phyloP scores from a whole-genome alignment of 2,113 vertebrate species.

The Clupea harengus region DNA sequence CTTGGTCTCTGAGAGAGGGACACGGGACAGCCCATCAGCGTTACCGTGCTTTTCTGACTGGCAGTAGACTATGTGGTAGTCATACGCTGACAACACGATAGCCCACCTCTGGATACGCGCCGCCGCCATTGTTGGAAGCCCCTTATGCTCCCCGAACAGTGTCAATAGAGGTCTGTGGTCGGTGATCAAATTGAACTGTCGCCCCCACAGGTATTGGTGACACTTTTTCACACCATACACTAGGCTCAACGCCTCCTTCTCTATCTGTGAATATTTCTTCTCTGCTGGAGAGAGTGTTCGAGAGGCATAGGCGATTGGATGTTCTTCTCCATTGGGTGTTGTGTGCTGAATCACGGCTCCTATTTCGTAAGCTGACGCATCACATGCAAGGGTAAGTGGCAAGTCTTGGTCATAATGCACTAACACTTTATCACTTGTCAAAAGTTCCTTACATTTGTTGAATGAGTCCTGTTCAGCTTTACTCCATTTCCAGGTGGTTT shows the following conservation, averaged over 20 bases:
- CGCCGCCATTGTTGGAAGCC: not conserved
- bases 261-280: constrained; percentile 1
- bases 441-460: constrained; percentile 23
- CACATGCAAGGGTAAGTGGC: constrained; percentile 27
- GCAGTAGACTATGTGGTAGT: too few relatives aligned
- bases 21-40: constrained; percentile 1
- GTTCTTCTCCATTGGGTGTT: constrained; percentile 2
- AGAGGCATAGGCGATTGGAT: constrained; percentile 29
- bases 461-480: constrained; percentile 1
- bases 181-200: constrained; percentile 20
- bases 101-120: constrained; percentile 26
- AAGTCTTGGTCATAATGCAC: constrained; percentile 24
- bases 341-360: constrained; percentile 36
- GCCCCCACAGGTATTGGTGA: constrained; percentile 25
- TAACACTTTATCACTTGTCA: not conserved
- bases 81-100: constrained; percentile 6
- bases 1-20: constrained; percentile 3
- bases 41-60: constrained; percentile 17
- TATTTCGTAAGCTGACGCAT: constrained; percentile 31
- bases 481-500: constrained; percentile 19
- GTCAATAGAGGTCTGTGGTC: constrained; percentile 22
- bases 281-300: constrained; percentile 18
- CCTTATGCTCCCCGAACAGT: not conserved
- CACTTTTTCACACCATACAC: constrained; percentile 22
- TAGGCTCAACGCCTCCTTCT: not conserved